Evolutionary conservation across 2,113 vertebrate genomes (phyloP).

Genomic region (Mastomys natalensis): DNA sequence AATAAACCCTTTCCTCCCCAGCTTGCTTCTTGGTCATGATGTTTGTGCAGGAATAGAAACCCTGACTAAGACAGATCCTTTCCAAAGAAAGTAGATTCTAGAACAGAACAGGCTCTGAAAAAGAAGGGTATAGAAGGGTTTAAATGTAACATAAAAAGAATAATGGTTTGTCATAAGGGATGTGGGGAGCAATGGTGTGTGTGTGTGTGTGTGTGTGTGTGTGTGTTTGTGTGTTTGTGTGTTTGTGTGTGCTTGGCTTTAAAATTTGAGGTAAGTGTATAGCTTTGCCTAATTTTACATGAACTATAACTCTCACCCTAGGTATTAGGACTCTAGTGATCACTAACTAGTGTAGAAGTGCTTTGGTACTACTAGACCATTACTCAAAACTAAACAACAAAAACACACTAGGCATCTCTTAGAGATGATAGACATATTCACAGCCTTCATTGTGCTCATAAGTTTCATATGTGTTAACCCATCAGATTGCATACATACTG

Average conservation of each 20-base stretch:
- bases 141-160: slow-evolving; percentile 45
- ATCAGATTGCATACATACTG: not conserved
- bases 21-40: too few species aligned
- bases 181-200: not conserved
- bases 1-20: too few species aligned
- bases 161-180: slow-evolving; percentile 32
- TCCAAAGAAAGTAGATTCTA: slow-evolving; percentile 45
- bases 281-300: slow-evolving; percentile 36
- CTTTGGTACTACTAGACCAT: not conserved
- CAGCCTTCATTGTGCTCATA: not conserved
- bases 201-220: too few species aligned
- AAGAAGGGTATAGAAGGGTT: not conserved
- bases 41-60: too few species aligned
- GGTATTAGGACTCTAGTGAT: not conserved
- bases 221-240: too few species aligned
- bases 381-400: not conserved
- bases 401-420: slow-evolving; percentile 19
- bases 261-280: slow-evolving; percentile 3
- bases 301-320: not conserved
- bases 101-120: not conserved
- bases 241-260: not conserved
- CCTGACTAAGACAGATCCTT: not conserved
- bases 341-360: not conserved
- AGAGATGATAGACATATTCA: not conserved
- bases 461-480: not conserved